Conservation (phyloP, 1,140 invertebrate genomes). For the Whitmania pigra region DNA sequence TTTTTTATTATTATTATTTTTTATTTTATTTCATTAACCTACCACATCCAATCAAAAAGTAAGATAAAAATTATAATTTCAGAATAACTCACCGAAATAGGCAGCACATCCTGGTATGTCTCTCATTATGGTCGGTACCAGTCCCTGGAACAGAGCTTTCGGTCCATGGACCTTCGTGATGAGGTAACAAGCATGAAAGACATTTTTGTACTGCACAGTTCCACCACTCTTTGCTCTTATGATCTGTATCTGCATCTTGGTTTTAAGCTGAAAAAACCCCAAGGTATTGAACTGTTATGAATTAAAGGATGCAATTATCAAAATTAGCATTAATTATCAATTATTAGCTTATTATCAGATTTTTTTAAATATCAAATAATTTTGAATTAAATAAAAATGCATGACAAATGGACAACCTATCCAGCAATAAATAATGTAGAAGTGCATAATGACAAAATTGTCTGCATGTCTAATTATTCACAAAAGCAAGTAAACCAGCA, state of each 20-base stretch:
- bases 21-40: too few species aligned
- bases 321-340: background rate
- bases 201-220: constrained; percentile 20
- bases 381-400: too few species aligned
- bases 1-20: too few species aligned
- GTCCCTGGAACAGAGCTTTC: constrained; percentile 19
- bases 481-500: too few species aligned
- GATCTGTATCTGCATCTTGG: constrained; percentile 26
- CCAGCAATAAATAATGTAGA: too few species aligned
- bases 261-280: constrained; percentile 23
- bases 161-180: constrained; percentile 19
- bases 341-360: background rate
- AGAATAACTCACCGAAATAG: constrained; percentile 21
- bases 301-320: background rate
- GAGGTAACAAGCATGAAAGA: constrained; percentile 24
- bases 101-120: constrained; percentile 20
- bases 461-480: too few species aligned
- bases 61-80: background rate
- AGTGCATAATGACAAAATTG: too few species aligned
- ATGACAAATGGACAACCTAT: too few species aligned
- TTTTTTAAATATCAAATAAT: too few species aligned
- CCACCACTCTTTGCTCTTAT: constrained; percentile 21
- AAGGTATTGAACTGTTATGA: background rate
- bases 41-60: too few species aligned
- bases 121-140: constrained; percentile 20